A percentile compares a stretch with the other conserved stretches of the same genome.
Evolutionary conservation across 2,113 vertebrate genomes (phyloP).

Genomic region (Pterocles burchelli): DNA sequence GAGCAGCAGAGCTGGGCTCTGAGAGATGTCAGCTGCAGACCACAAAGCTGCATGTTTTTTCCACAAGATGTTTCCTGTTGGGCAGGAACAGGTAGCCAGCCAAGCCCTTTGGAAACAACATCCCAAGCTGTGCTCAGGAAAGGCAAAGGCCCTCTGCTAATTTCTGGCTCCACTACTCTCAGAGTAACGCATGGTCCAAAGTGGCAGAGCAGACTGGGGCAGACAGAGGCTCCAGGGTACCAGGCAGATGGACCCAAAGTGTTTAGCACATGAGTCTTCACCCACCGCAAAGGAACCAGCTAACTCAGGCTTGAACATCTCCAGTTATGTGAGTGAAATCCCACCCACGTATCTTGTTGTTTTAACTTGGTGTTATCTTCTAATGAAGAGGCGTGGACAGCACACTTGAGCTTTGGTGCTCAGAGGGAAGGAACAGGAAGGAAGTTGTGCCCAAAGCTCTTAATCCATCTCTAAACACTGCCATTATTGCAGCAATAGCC

Average conservation of each 20-base stretch:
- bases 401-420: fast-evolving
- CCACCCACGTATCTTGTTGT: fast-evolving
- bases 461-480: neutral
- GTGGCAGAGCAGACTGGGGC: too few relatives aligned
- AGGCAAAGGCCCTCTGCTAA: neutral
- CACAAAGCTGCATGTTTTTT: fast-evolving
- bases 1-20: neutral
- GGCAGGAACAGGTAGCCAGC: neutral
- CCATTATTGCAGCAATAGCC: neutral
- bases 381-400: neutral
- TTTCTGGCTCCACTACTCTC: fast-evolving
- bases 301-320: neutral
- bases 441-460: neutral
- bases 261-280: neutral
- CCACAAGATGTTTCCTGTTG: neutral
- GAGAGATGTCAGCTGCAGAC: neutral
- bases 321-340: neutral
- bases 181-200: too few relatives aligned
- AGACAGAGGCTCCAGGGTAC: neutral
- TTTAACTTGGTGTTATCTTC: neutral
- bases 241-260: neutral
- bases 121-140: neutral
- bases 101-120: neutral
- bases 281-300: neutral
- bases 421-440: neutral